These are phyloP conservation scores for Istiophorus platypterus DNA, from an alignment of 2,113 vertebrate species.

Conservation along the genomic window DNA sequence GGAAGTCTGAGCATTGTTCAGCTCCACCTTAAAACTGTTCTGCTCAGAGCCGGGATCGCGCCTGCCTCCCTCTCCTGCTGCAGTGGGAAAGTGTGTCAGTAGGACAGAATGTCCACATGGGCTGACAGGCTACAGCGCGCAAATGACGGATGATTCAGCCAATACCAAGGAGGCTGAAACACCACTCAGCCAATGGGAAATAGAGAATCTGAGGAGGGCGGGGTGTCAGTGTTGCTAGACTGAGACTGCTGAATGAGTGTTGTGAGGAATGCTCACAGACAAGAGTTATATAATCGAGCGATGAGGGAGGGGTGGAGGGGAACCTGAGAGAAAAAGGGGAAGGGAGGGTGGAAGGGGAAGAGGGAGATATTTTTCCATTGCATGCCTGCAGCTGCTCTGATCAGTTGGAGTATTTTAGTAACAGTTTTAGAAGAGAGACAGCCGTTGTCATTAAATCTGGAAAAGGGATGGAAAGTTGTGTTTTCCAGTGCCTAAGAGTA, in stretches of 20 bases:
- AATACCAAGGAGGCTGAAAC: slow-evolving; percentile 53
- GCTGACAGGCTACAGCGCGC: slow-evolving; percentile 75
- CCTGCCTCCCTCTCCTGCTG: slow-evolving; percentile 67
- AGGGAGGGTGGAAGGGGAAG: slow-evolving; percentile 49
- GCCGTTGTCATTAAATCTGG: slow-evolving; percentile 47
- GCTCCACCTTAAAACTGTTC: slow-evolving; percentile 82
- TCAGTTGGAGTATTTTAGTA: slow-evolving; percentile 80
- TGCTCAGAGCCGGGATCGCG: slow-evolving; percentile 49
- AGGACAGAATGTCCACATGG: slow-evolving; percentile 84
- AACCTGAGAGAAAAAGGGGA: slow-evolving; percentile 68
- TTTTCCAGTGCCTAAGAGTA: slow-evolving; percentile 56
- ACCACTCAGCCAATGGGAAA: slow-evolving; percentile 66
- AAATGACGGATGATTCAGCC: slow-evolving; percentile 63
- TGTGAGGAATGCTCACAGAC: slow-evolving; percentile 85
- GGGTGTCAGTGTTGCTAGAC: slow-evolving; percentile 76
- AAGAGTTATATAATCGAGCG: slow-evolving; percentile 85
- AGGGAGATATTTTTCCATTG: slow-evolving; percentile 81
- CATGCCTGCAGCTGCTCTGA: slow-evolving; percentile 81
- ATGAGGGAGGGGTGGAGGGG: slow-evolving; percentile 69
- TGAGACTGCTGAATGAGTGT: slow-evolving; percentile 82
- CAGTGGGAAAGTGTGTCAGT: slow-evolving; percentile 89
- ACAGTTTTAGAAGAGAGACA: slow-evolving; percentile 72
- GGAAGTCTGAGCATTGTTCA: slow-evolving; percentile 29
- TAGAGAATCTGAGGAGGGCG: slow-evolving; percentile 49
- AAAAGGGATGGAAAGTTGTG: slow-evolving; percentile 61